These are phyloP conservation scores for Formica aserva DNA, from an alignment of 2,888 invertebrate genomes.

Conservation along the genomic window DNA sequence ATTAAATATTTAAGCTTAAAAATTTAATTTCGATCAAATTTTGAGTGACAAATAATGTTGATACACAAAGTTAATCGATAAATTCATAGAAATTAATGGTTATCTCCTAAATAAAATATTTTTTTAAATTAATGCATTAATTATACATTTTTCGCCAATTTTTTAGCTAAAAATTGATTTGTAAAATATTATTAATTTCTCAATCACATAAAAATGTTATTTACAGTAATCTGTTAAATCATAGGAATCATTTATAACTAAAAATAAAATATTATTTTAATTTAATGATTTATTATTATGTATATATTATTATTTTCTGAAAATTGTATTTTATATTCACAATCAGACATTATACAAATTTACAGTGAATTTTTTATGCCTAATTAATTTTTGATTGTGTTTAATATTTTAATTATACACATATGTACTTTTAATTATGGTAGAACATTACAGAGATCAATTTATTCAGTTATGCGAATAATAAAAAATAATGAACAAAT, in stretches of 20 bases:
- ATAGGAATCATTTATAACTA: neutral
- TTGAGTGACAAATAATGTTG: neutral
- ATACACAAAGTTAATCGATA: neutral
- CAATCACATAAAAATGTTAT: neutral
- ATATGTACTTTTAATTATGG: neutral
- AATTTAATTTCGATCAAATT: slow-evolving; percentile 8
- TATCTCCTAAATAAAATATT: neutral
- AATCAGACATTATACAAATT: neutral
- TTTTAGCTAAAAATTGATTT: neutral
- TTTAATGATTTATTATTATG: neutral
- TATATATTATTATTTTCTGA: neutral
- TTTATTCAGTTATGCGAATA: neutral
- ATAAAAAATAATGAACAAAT: slow-evolving; percentile 25
- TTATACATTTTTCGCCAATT: neutral
- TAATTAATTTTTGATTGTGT: neutral
- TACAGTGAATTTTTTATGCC: neutral
- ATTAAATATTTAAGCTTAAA: slow-evolving; percentile 5
- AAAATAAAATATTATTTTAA: neutral
- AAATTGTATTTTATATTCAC: neutral
- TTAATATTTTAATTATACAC: slow-evolving; percentile 15
- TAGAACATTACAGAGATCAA: neutral
- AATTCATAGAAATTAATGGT: neutral
- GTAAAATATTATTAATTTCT: neutral
- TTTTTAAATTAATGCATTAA: neutral
- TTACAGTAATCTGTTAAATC: neutral